Evolutionary conservation across 2,113 vertebrate genomes (phyloP), one percentile per base, ranked within the genome.

Genomic region (Dipodomys ordii): DNA sequence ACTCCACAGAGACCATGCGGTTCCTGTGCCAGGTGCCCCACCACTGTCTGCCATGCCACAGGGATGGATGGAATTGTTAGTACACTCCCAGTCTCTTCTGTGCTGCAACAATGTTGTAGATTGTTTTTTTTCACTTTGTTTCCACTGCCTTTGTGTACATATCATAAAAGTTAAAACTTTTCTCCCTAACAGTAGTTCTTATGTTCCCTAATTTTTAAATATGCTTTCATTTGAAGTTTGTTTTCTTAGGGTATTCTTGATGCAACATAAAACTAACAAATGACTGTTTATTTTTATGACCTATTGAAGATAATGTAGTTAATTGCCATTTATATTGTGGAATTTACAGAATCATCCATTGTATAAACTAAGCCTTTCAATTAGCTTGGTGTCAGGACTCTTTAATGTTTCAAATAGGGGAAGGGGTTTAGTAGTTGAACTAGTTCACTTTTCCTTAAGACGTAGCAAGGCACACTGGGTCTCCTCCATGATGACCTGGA

Each of bases 321-420:
- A 73, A 2, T 57, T 94, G 74, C 39, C 83, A 84, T 92, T 95
- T 92, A 86, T 86, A 85, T 92, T 96, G 94, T 96, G 87, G 84
- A 95, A 53, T 94, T 94, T 96, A 65, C 85, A 96, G 95, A 95
- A 93, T 93, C 85, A 83, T 72, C 72, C n/a, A n/a, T 85, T 96
- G 84, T 92, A 93, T 95, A 96, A 96, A 93, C 60, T 46, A 88
- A 95, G 92, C 67, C 60, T 96, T 96, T 87, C 92, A 96, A 96
- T 95, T 96, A 95, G 93, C 57, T 83, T 87, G 71, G 90, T 91
- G 90, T 96, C 94, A 96, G 93, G 28, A 95, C 87, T 96, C 93
- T 90, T 95, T 44, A 88, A 84, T 96, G 93, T 64, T 95, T 94
- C 49, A 81, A 69, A 32, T 49, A 92, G 92, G 85, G 92, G 64